These are phyloP conservation scores for Drosophila neutralis DNA, from an alignment of 2,888 invertebrate genomes.

Conservation along the genomic window DNA sequence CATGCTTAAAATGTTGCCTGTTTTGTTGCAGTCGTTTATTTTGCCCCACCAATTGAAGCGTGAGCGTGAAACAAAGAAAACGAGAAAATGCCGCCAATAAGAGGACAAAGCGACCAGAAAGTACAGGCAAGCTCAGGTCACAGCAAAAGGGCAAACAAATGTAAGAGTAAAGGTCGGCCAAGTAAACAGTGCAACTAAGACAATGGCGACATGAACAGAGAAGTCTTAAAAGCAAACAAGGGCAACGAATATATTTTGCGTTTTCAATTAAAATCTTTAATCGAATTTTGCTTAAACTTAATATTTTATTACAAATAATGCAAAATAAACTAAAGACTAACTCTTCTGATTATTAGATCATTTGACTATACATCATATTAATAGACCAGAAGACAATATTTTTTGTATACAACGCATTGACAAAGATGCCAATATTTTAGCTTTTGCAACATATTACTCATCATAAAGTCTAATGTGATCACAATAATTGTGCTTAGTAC, in stretches of 20 bases:
- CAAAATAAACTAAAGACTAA: not conserved
- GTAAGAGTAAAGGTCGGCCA: constrained; percentile 46
- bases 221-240: not conserved
- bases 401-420: not conserved
- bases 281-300: not conserved
- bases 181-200: constrained; percentile 20
- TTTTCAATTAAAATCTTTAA: not conserved
- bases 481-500: not conserved
- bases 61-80: constrained; percentile 26
- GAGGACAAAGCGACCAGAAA: constrained; percentile 9
- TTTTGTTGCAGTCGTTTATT: constrained; percentile 26
- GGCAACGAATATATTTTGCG: not conserved
- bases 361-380: not conserved
- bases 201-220: not conserved
- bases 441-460: not conserved
- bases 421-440: not conserved
- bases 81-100: constrained; percentile 39
- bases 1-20: constrained; percentile 52
- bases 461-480: not conserved
- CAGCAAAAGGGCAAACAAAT: constrained; percentile 42
- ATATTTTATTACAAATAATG: not conserved
- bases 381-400: not conserved
- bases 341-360: not conserved
- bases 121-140: constrained; percentile 7
- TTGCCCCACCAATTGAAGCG: constrained; percentile 32